Evolutionary conservation across 1,140 invertebrate species (phyloP), one percentile per base, ranked within the genome.

Genomic region (Zeugodacus cucurbitae): DNA sequence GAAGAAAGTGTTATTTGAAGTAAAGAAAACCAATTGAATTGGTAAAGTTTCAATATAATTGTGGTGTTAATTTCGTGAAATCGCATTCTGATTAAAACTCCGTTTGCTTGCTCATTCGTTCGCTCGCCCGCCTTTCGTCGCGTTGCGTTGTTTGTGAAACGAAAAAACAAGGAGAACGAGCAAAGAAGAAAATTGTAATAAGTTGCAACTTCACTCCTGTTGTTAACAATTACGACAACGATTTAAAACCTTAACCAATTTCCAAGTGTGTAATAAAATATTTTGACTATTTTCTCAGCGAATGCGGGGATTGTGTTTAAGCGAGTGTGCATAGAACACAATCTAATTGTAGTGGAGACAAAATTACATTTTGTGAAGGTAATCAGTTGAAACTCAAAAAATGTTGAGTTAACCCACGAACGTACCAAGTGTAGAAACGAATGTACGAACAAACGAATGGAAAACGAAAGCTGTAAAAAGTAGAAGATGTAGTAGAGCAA

Each of bases 341-440:
- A 34, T 32, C 26, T 26, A 26, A 26, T 26, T 62, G 26, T n/a
- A 26, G 7, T 74, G 37, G 20, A 74, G 37, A 74, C 26, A 74
- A 74, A 74, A 74, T 74, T 20, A 3, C 8, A 74, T 74, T 82
- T 82, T 20, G 11, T 29, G 74, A 48, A 82, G 74, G 8, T 44
- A 82, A n/a, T 82, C 3, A n/a, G 37, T 22, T 54, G 22, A 78
- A 48, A 82, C 74, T 48, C 74, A 48, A 82, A 82, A 74, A 82
- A 82, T 82, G 74, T 82, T 82, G 74, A 82, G 74, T 82, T 82
- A 37, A 82, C 74, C 74, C 74, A 82, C 74, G 74, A 82, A 48
- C 41, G 34, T 82, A 48, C 10, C 74, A 44, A 82, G 74, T 82
- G 74, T 26, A 48, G 74, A 26, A 82, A 82, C 74, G 74, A 82